Evolutionary conservation across 2,888 invertebrate genomes (phyloP).

Genomic region (Lathronympha strigana): DNA sequence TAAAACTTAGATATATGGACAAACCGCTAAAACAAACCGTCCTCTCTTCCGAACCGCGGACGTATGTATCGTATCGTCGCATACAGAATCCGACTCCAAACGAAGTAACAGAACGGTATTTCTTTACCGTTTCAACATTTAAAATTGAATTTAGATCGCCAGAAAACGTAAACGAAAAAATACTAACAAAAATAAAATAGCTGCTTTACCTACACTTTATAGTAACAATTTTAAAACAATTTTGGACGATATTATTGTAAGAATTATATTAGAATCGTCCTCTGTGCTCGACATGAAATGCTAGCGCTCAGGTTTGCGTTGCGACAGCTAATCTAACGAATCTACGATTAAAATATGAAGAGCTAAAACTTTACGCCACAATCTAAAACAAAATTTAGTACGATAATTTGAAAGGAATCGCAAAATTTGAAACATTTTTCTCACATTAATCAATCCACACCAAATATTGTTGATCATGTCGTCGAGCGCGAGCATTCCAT

Average conservation of each 20-base stretch:
- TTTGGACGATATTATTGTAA: conserved; percentile 83
- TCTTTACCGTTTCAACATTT: conserved; percentile 48
- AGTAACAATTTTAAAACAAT: conserved; percentile 79
- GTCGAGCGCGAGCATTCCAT: conserved; percentile 70
- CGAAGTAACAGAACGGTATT: conserved; percentile 62
- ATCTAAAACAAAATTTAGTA: conserved; percentile 33
- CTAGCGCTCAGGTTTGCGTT: conserved; percentile 53
- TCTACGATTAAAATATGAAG: conserved; percentile 43
- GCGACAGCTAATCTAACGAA: conserved; percentile 43
- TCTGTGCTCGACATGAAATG: conserved; percentile 69
- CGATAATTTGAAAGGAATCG: conserved; percentile 27
- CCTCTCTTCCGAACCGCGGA: conserved; percentile 53
- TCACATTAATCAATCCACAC: conserved; percentile 52
- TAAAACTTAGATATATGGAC: conserved; percentile 74
- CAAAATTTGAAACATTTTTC: conserved; percentile 26
- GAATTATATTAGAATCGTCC: conserved; percentile 84
- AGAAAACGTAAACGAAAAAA: conserved; percentile 72
- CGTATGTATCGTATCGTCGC: conserved; percentile 46
- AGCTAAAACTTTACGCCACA: conserved; percentile 44
- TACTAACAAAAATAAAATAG: conserved; percentile 77
- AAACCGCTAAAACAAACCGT: conserved; percentile 67
- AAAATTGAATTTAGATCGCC: conserved; percentile 57
- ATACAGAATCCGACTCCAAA: conserved; percentile 52
- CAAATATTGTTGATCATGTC: conserved; percentile 50
- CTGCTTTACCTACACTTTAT: conserved; percentile 71